Conservation (phyloP, 2,797 vertebrate species). For the Cryptoprocta ferox region DNA sequence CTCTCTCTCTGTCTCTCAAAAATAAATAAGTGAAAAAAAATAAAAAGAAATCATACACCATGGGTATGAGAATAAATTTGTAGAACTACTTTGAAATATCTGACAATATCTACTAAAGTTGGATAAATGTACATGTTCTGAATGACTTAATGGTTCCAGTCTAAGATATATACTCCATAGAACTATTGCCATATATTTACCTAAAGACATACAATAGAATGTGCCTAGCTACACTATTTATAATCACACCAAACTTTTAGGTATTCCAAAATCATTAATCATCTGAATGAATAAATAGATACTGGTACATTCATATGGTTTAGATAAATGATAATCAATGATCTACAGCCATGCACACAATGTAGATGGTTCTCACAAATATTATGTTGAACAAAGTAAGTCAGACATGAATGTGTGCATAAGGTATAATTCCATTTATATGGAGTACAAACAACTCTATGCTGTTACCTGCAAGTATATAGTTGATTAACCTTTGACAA, state of each 20-base stretch:
- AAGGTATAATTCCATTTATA: neutral
- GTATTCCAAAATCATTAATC: neutral
- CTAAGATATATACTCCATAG: neutral
- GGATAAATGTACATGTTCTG: neutral
- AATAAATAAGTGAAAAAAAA: too few species aligned
- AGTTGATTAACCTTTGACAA: neutral
- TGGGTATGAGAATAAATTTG: neutral
- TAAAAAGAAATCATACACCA: neutral
- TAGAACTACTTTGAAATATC: neutral
- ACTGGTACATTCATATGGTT: neutral
- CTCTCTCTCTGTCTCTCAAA: too few species aligned
- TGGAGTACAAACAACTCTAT: neutral
- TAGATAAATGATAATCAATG: neutral
- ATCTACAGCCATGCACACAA: neutral
- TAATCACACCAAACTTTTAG: neutral
- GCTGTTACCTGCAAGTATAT: neutral
- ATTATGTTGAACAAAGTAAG: neutral
- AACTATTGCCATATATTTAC: neutral
- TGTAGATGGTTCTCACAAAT: neutral
- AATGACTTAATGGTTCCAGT: neutral
- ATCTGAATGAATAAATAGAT: neutral
- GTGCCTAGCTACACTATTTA: neutral
- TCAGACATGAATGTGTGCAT: neutral
- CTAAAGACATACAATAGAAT: neutral
- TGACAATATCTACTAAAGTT: neutral